phyloP scores from a whole-genome alignment of 2,113 vertebrate genomes.

The Paramormyrops kingsleyae region DNA sequence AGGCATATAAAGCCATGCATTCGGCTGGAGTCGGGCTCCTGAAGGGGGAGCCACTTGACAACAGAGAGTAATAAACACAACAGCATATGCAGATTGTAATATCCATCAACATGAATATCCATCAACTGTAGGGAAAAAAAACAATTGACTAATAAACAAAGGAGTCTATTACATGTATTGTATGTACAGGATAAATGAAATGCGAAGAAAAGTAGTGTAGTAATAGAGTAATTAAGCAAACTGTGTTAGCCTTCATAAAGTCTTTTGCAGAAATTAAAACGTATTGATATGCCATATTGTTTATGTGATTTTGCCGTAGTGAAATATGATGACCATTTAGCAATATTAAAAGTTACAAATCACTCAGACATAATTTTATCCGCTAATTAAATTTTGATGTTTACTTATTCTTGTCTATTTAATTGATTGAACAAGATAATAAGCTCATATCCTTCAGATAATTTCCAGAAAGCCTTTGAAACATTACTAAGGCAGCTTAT shows the following conservation, averaged over 20 bases:
- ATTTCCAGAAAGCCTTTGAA: neutral
- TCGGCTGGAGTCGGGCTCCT: no score
- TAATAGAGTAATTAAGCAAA: neutral
- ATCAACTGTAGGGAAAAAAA: neutral
- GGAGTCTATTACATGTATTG: neutral
- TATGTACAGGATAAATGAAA: neutral
- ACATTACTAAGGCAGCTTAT: neutral
- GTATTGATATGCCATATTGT: neutral
- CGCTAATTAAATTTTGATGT: neutral
- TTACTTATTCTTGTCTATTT: neutral
- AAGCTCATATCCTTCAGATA: neutral
- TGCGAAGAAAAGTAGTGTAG: neutral
- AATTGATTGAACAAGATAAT: neutral
- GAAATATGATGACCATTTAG: neutral
- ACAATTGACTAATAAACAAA: neutral
- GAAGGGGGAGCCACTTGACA: neutral
- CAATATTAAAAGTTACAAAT: conserved; percentile 5
- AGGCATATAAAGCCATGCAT: no score
- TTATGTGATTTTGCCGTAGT: neutral
- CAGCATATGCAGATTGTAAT: neutral
- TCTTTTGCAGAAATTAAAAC: neutral
- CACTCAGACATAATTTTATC: neutral
- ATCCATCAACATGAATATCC: neutral
- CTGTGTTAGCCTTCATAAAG: neutral
- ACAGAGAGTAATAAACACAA: neutral